A percentile compares a stretch with the other conserved stretches of the same genome.
phyloP scores from a whole-genome alignment of 1,140 invertebrate species.

The Drosophila orosa region DNA sequence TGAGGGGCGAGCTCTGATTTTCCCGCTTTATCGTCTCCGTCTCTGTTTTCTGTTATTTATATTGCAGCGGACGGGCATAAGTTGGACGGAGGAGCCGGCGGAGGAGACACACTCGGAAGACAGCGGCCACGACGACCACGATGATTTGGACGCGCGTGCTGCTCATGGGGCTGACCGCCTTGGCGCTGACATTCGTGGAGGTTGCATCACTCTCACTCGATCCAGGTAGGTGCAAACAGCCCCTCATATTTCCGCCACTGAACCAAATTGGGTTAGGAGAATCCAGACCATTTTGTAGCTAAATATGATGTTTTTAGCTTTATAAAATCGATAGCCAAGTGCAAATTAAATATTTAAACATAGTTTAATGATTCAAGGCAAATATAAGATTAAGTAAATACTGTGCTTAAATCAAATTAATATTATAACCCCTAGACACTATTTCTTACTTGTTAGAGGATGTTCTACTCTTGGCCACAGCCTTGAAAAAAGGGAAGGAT shows the following conservation, averaged over 20 bases:
- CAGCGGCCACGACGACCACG: constrained; percentile 13
- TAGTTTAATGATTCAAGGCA: neutral
- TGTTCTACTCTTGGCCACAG: neutral
- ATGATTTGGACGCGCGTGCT: constrained; percentile 82
- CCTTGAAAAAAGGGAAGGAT: neutral
- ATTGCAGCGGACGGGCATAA: constrained; percentile 68
- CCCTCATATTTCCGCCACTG: neutral
- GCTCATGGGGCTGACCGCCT: constrained; percentile 67
- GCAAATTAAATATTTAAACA: neutral
- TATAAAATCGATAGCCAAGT: neutral
- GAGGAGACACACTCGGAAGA: constrained; percentile 13
- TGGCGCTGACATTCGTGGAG: constrained; percentile 71
- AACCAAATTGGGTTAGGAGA: neutral
- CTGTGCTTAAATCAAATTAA: neutral
- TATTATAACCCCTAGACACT: too few species aligned
- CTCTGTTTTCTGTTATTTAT: constrained; percentile 57
- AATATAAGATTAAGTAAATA: too few species aligned
- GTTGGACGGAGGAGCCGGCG: constrained; percentile 36
- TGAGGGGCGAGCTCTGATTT: constrained; percentile 32
- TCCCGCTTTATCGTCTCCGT: constrained; percentile 39
- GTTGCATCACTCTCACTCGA: constrained; percentile 82
- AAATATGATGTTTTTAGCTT: neutral
- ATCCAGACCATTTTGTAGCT: neutral
- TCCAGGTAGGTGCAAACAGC: constrained; percentile 68
- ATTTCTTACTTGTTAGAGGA: neutral